Base-by-base conservation (phyloP, 2,113 vertebrate genomes). In the Pleuronectes platessa region DNA sequence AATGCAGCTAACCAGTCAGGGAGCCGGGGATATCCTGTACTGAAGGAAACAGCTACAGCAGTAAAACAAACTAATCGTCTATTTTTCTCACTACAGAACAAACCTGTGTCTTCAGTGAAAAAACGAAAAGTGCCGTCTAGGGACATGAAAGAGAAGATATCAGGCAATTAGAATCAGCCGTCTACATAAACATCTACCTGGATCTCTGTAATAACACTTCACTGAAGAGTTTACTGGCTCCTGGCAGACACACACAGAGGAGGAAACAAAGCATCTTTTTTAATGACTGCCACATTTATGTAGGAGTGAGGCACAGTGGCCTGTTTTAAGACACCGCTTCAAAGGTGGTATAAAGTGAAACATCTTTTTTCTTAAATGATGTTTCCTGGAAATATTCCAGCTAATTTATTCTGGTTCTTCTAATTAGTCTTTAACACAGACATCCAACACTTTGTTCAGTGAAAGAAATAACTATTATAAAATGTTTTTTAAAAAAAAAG, bases 21-120 rank as follows among this genome's bases (percentile, higher is more conserved):
- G 27, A 5, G 5, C 27, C 27, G 5, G 27, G 27, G 27, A 31
- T 31, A 31, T 31, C 31, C 31, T 31, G 31, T 31, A 31, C 31
- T 7, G 31, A 31, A 7, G 4, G 31, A 6, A 31, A 31, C 27
- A 40, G 68, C 84, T 84, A 89, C 37, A 37, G 70, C 61, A 59
- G 59, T 61, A 60, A 18, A 35, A 20, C 2, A 62, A 13, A 53
- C 86, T 71, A 79, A 81, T 78, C 47, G 20, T 72, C 84, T 85
- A 90, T 71, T 74, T 74, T 85, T 63, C 23, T 69, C 35, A 76
- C 74, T 74, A 88, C 71, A 68, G 49, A 87, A 94, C 92, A 91
- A 94, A 94, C 92, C 92, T 93, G 92, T 74, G 62, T 92, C 89
- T 72, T 93, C 88, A 68, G 91, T 61, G 79, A 79, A 88, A 88